A percentile compares a stretch with the other conserved stretches of the same genome.
Conservation (phyloP, 1,140 invertebrate species). For the Drosophila lacteicornis region DNA sequence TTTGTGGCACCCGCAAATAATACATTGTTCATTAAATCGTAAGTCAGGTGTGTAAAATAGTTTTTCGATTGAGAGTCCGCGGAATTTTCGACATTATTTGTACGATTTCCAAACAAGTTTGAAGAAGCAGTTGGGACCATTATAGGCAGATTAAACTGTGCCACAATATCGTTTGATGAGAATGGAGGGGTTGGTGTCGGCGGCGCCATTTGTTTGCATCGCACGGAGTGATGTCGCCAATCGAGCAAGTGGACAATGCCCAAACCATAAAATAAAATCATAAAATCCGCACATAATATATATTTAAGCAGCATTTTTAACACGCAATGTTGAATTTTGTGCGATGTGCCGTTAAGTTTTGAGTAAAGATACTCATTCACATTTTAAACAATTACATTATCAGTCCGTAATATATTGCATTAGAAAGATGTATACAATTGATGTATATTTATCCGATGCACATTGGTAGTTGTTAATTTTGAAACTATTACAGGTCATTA, state of each 20-base stretch:
- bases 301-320: slow-evolving; percentile 29
- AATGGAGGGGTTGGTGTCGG: slow-evolving; percentile 20
- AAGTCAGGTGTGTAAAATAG: slow-evolving; percentile 86
- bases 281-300: slow-evolving; percentile 1
- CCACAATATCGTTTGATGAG: slow-evolving; percentile 71
- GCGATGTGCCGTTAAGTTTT: not conserved
- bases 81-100: slow-evolving; percentile 7
- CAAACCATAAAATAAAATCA: slow-evolving; percentile 17
- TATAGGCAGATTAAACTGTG: slow-evolving; percentile 68
- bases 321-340: not conserved
- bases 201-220: slow-evolving; percentile 13
- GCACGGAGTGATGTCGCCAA: slow-evolving; percentile 10
- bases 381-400: slow-evolving; percentile 22
- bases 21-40: slow-evolving; percentile 87
- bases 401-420: not conserved
- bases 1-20: slow-evolving; percentile 93
- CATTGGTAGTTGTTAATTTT: not conserved
- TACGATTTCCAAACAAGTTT: slow-evolving; percentile 40
- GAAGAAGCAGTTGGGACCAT: slow-evolving; percentile 27
- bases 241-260: slow-evolving; percentile 19
- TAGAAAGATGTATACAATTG: not conserved
- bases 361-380: not conserved
- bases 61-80: slow-evolving; percentile 51
- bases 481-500: not conserved
- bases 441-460: not conserved